phyloP scores from a whole-genome alignment of 1,140 invertebrate genomes.

The Drosophila pseudoananassae region DNA sequence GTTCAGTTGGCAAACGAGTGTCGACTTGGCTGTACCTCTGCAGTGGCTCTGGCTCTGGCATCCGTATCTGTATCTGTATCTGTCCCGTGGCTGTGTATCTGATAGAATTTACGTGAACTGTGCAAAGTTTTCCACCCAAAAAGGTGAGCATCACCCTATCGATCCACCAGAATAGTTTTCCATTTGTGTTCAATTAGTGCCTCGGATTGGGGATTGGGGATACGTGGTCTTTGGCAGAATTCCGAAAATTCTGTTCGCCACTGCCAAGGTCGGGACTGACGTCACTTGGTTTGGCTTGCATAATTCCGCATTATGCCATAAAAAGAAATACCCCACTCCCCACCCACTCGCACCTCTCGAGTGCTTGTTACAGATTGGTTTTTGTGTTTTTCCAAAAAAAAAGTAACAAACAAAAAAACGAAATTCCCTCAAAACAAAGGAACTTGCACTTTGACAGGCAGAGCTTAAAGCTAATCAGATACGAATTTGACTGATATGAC shows the following conservation, averaged over 20 bases:
- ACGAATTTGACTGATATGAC: slow-evolving; percentile 46
- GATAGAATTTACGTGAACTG: slow-evolving; percentile 14
- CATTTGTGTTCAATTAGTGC: slow-evolving; percentile 17
- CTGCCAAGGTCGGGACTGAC: slow-evolving; percentile 59
- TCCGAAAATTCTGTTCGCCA: slow-evolving; percentile 8
- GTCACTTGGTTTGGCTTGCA: slow-evolving; percentile 58
- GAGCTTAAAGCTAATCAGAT: slow-evolving; percentile 73
- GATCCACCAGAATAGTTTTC: slow-evolving; percentile 6
- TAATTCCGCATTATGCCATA: slow-evolving; percentile 53
- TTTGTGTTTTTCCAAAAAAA: slow-evolving; percentile 16
- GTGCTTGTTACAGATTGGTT: slow-evolving; percentile 36
- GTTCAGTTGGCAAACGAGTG: slow-evolving; percentile 81
- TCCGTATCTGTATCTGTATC: slow-evolving; percentile 27
- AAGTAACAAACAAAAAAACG: slow-evolving; percentile 29
- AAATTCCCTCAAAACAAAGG: slow-evolving; percentile 54
- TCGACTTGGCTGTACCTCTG: slow-evolving; percentile 80
- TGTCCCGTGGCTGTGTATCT: slow-evolving; percentile 16
- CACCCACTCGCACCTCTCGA: slow-evolving; percentile 11
- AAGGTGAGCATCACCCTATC: slow-evolving; percentile 24
- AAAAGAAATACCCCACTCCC: slow-evolving; percentile 13
- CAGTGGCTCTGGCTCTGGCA: slow-evolving; percentile 18
- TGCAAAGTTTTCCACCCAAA: slow-evolving; percentile 11
- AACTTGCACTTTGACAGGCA: slow-evolving; percentile 46
- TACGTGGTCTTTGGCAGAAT: slow-evolving; percentile 14
- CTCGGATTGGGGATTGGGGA: slow-evolving; percentile 3